Evolutionary conservation across 2,113 vertebrate genomes (phyloP), one percentile per base, ranked within the genome.

Genomic region (Cairina moschata): DNA sequence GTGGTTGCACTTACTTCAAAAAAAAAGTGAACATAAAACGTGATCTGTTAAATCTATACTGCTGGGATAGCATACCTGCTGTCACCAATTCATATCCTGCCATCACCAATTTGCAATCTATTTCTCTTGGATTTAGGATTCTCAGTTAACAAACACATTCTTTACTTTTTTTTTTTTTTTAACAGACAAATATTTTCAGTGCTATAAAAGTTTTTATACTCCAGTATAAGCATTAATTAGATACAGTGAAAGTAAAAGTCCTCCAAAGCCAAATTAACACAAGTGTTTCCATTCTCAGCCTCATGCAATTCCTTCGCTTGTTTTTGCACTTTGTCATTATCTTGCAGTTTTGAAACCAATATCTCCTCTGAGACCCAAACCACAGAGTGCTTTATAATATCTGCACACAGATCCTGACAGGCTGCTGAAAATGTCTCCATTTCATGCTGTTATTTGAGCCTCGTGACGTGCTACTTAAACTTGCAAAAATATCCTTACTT

Each of bases 1-100:
- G 34, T 79, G 38, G 8, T 38, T 93, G 32, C 66, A 88, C 63
- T 91, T 93, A 76, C 40, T 86, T 92, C 66, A 82, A 90, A 93
- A 95, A 90, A 95, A 94, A 96, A 94, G 66, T 91, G 95, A 95
- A 93, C 86, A 86, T 75, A 93, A 96, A 96, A 95, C 87, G 44
- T 63, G 40, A 94, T 97, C 95, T 96, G 77, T 91, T 94, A 94
- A 96, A 95, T 93, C 80, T 82, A 9, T 62, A 8, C 69, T 75
- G 66, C 78, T 92, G 75, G 69, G 54, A 89, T 69, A 79, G 86
- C 69, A 66, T 84, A 94, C 86, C 90, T 94, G 86, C 91, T 97
- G 93, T 86, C 90, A 94, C 29, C 92, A 96, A 92, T 95, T 95
- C 91, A 84, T 87, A 91, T 89, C 95, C 88, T 82, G 81, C 94